phyloP scores from a whole-genome alignment of 2,797 vertebrate species.

The Bufotes viridis region DNA sequence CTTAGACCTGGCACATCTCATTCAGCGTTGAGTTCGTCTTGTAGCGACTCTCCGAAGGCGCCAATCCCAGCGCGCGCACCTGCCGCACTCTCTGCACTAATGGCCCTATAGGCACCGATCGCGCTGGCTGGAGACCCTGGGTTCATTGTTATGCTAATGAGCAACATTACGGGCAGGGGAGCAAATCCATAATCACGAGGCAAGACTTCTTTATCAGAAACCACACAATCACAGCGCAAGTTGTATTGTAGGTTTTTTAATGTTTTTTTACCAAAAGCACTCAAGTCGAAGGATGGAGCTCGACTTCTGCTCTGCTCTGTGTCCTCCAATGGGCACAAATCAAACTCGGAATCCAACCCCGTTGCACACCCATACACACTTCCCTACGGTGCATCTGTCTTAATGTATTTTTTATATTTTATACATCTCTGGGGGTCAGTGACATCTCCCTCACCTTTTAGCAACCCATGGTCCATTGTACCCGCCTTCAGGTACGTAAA shows the following conservation, averaged over 20 bases:
- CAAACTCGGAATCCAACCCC: too few species aligned
- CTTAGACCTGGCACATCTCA: background rate
- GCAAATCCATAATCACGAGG: background rate
- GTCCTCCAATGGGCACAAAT: background rate
- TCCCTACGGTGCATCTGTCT: too few species aligned
- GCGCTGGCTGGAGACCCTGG: background rate
- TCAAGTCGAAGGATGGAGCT: background rate
- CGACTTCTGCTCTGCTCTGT: background rate
- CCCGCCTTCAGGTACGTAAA: background rate
- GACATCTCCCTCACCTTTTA: too few species aligned
- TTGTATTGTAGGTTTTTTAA: background rate
- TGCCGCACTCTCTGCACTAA: background rate
- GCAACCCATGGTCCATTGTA: too few species aligned
- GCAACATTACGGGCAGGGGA: background rate
- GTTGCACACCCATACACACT: too few species aligned
- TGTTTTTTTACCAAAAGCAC: too few species aligned
- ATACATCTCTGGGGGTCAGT: too few species aligned
- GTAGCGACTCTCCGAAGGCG: background rate
- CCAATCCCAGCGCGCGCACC: background rate
- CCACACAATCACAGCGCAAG: background rate
- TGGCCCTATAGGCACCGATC: conserved; percentile 2
- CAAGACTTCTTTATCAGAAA: background rate
- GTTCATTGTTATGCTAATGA: conserved; percentile 5
- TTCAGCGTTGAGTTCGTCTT: background rate
- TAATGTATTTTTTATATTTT: too few species aligned